Base-by-base conservation (phyloP, 2,113 vertebrate species). In the western clawed frog (Xenopus tropicalis) region DNA sequence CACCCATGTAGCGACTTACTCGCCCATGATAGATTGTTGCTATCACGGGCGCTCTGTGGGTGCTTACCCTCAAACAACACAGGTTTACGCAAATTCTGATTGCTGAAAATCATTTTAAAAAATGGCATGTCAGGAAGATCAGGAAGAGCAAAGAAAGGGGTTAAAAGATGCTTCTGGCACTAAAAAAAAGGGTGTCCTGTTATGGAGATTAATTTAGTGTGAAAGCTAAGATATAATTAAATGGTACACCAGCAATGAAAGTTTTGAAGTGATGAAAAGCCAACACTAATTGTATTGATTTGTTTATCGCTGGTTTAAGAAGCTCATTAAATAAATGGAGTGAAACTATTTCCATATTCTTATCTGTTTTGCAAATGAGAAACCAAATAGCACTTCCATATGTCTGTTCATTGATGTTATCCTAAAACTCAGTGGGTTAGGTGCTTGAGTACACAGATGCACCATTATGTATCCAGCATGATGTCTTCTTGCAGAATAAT, bases 251-350 rank as follows among this genome's bases (percentile, higher is more conserved):
- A 82, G 82, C 81, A 84, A 86, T 81, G 81, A 87, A 82, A 81
- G 68, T 86, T 90, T 83, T 81, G 87, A 90, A 84, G 87, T 86
- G 87, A 89, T 86, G 85, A 91, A 86, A 85, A 90, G 84, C 86
- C 87, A 85, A 90, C 85, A 87, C 89, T 92, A 90, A 91, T 91
- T 91, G 89, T 90, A 90, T 89, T 88, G 89, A 90, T 90, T 90
- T 90, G 90, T 92, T 91, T 90, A 86, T 87, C 83, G 85, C 86
- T 58, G 74, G 83, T 87, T 90, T 88, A 90, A 89, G 84, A 90
- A 89, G 82, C 85, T 85, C 85, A 92, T 91, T 88, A 91, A 90
- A 85, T 86, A 88, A 91, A 91, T 91, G 89, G 85, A 86, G 88
- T 90, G 88, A 86, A 88, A 89, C 90, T 84, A 82, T 88, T 89